These are phyloP conservation scores for Avahi laniger DNA, from an alignment of 2,797 vertebrate genomes.

Conservation along the genomic window DNA sequence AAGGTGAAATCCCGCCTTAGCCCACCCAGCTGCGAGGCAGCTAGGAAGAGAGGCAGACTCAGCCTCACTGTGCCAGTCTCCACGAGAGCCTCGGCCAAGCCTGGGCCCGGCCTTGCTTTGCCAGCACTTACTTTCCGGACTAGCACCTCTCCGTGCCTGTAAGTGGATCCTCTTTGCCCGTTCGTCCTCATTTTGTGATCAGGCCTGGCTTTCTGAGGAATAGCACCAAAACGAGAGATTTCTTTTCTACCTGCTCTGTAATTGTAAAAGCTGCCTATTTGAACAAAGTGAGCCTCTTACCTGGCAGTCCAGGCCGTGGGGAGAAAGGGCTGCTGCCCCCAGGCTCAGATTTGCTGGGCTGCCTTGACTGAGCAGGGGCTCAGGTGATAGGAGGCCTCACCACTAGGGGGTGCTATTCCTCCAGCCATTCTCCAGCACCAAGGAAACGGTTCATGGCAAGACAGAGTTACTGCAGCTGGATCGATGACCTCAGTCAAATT, in stretches of 20 bases:
- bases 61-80: background rate
- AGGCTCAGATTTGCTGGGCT: background rate
- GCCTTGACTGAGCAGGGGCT: background rate
- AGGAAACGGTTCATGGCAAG: background rate
- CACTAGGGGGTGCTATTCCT: constrained; percentile 61
- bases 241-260: background rate
- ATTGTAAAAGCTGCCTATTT: background rate
- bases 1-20: background rate
- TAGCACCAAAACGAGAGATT: background rate
- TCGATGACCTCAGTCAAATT: background rate
- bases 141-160: background rate
- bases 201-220: background rate
- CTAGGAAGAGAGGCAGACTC: background rate
- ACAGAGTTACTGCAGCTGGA: background rate
- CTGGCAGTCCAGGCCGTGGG: background rate
- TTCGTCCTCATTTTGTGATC: background rate
- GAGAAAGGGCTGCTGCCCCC: background rate
- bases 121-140: background rate
- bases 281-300: background rate
- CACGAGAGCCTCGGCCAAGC: background rate
- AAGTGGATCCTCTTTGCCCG: background rate
- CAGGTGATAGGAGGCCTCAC: background rate
- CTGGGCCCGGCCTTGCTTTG: background rate
- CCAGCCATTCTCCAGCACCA: background rate
- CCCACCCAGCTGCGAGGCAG: background rate